These are phyloP conservation scores for Idris sp. DNA, from an alignment of 1,140 invertebrate genomes.

Conservation along the genomic window DNA sequence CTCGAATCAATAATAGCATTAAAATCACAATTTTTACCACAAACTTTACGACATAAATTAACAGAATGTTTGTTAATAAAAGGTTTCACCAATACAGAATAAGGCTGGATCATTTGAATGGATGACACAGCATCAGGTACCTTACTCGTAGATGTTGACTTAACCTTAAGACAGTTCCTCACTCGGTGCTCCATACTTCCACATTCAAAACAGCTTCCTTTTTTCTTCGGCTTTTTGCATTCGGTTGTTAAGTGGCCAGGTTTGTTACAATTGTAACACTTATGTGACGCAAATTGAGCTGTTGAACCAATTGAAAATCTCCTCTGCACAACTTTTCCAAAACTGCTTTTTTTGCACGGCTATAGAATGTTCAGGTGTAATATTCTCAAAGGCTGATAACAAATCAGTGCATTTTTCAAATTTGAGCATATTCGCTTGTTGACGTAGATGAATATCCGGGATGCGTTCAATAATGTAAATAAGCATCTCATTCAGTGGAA, in stretches of 20 bases:
- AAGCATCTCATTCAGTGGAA: not conserved
- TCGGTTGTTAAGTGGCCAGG: not conserved
- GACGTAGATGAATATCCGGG: not conserved
- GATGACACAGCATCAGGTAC: not conserved
- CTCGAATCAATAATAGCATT: not conserved
- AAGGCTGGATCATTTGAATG: not conserved
- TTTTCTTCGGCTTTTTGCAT: not conserved
- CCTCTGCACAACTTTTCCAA: no score
- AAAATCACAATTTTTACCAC: no score
- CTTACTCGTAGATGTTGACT: not conserved
- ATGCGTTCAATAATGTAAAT: not conserved
- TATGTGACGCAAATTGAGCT: not conserved
- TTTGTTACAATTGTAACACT: constrained; percentile 1
- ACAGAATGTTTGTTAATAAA: no score
- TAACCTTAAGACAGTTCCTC: not conserved
- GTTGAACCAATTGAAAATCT: not conserved
- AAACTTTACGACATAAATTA: no score
- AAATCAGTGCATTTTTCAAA: not conserved
- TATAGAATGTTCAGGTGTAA: no score
- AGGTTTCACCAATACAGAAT: not conserved
- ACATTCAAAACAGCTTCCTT: not conserved
- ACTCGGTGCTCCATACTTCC: not conserved
- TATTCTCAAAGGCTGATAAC: not conserved
- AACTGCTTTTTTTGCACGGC: not conserved
- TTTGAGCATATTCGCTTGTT: not conserved